Conservation (phyloP, 2,113 vertebrate species). For the Amphilophus citrinellus region DNA sequence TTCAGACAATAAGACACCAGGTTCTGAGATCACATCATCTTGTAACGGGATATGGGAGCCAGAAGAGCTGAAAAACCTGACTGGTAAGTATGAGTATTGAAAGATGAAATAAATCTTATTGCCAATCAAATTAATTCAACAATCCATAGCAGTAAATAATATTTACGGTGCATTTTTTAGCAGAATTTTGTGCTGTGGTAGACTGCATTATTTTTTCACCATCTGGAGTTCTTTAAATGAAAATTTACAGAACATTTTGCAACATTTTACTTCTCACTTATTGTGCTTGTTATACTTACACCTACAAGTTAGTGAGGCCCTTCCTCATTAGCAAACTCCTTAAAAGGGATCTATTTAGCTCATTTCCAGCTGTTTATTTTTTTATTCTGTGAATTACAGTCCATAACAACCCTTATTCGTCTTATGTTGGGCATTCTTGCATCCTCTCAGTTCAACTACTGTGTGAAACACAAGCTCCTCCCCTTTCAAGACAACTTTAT, state of each 20-base stretch:
- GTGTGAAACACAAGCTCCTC: no score
- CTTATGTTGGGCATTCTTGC: neutral
- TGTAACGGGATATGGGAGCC: neutral
- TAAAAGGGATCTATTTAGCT: neutral
- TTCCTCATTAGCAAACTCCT: neutral
- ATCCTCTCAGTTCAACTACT: neutral
- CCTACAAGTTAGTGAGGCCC: neutral
- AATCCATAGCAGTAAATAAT: neutral
- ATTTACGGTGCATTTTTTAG: neutral
- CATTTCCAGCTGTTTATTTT: no score
- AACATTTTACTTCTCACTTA: neutral
- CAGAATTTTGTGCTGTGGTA: neutral
- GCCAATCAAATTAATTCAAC: neutral
- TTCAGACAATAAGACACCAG: constrained; percentile 9
- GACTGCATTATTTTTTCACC: neutral
- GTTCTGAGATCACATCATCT: neutral
- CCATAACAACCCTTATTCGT: neutral
- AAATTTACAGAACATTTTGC: neutral
- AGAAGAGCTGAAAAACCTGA: neutral
- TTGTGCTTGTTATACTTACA: neutral
- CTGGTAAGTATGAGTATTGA: constrained; percentile 8
- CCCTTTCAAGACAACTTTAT: no score
- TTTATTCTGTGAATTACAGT: neutral
- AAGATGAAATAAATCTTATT: neutral
- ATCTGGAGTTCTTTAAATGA: neutral